phyloP scores from a whole-genome alignment of 2,797 vertebrate species.

The Xyrichtys novacula region DNA sequence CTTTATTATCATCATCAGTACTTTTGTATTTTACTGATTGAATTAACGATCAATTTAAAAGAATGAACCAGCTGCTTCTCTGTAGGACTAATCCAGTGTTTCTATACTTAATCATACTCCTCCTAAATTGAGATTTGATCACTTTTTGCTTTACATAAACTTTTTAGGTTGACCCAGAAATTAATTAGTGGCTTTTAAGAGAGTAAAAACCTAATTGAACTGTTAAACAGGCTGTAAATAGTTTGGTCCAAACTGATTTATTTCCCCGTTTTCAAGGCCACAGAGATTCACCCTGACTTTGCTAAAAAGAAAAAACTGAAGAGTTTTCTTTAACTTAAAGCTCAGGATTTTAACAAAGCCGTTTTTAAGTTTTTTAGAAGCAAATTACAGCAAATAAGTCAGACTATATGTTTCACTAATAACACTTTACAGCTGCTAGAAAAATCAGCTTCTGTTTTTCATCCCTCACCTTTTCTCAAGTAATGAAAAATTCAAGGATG shows the following conservation, averaged over 20 bases:
- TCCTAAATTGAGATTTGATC: constrained; percentile 5
- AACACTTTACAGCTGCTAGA: constrained; percentile 30
- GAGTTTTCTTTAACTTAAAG: constrained; percentile 30
- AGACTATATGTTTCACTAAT: constrained; percentile 30
- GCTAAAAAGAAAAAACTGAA: constrained; percentile 5
- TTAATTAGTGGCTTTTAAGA: background rate
- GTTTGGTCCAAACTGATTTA: constrained; percentile 13
- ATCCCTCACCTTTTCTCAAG: background rate
- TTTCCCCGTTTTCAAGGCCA: constrained; percentile 39
- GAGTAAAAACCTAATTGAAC: background rate
- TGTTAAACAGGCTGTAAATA: constrained; percentile 1
- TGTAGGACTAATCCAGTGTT: background rate
- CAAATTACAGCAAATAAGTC: constrained; percentile 39
- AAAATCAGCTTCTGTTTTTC: constrained; percentile 10
- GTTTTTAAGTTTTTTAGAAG: constrained; percentile 34
- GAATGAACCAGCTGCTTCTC: background rate
- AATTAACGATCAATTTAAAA: constrained; percentile 6
- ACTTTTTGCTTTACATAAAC: background rate
- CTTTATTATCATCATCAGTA: background rate
- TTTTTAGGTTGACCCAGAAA: background rate
- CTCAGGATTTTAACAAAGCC: constrained; percentile 30
- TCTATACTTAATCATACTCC: background rate
- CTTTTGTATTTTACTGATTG: constrained; percentile 9
- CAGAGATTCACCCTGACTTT: background rate
- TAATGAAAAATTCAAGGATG: constrained; percentile 16